Conservation (phyloP, 2,888 invertebrate species). For the Orthosia gracilis region DNA sequence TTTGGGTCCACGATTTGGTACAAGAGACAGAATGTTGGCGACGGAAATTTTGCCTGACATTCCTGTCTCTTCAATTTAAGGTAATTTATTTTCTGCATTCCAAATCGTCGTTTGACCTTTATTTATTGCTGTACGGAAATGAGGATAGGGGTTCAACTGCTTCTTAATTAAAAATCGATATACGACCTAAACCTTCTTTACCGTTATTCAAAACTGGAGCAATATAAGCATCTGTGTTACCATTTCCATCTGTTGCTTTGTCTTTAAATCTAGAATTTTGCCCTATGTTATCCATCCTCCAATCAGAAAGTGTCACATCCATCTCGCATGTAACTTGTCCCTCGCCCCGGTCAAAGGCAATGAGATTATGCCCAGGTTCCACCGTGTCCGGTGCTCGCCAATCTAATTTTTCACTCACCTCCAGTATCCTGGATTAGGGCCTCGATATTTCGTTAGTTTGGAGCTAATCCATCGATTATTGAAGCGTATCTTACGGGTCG, state of each 20-base stretch:
- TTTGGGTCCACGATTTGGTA: conserved; percentile 48
- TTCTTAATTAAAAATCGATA: conserved; percentile 35
- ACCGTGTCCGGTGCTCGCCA: conserved; percentile 68
- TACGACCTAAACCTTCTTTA: neutral
- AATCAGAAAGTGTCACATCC: conserved; percentile 34
- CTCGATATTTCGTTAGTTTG: conserved; percentile 69
- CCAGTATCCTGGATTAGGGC: conserved; percentile 63
- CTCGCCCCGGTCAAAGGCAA: conserved; percentile 58
- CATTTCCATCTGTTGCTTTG: neutral
- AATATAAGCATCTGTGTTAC: neutral
- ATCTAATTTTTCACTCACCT: conserved; percentile 79
- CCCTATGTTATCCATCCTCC: conserved; percentile 3
- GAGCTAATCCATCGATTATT: conserved; percentile 51
- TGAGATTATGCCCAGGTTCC: conserved; percentile 71
- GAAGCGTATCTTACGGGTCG: conserved; percentile 40
- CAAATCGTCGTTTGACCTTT: conserved; percentile 19
- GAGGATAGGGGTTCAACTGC: neutral
- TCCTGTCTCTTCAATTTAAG: conserved; percentile 19
- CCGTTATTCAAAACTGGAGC: neutral
- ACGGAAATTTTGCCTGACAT: conserved; percentile 3
- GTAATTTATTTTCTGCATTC: conserved; percentile 34
- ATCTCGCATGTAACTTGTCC: conserved; percentile 42
- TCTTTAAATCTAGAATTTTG: neutral
- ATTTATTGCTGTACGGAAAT: conserved; percentile 42
- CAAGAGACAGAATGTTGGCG: conserved; percentile 43